Base-by-base conservation (phyloP, 2,797 vertebrate genomes). In the Cygnus olor region DNA sequence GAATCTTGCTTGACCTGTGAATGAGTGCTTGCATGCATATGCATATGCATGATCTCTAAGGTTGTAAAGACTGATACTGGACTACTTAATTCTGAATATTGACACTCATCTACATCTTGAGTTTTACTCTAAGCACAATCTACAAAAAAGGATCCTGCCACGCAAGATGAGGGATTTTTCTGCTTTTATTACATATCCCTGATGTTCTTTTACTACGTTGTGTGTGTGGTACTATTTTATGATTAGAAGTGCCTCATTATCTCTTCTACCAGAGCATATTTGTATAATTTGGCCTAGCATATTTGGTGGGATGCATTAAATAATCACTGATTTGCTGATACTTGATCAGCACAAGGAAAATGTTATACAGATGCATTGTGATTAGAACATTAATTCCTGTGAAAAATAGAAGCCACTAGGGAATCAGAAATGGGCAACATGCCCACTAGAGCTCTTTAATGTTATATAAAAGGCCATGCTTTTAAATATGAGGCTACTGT, bases 381-480 rank as follows among this genome's bases (percentile, higher is more conserved):
- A 92, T 80, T 82, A 64, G 36, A 85, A 40, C 65, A 83, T 72
- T 85, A 93, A 88, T 85, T 93, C 19, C 45, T 85, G 42, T 64
- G 71, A 82, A 89, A 73, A 95, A 54, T 7, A 90, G 74, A 89
- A 90, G 30, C 12, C 5, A 1, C 24, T 57, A 64, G 36, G 69
- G 42, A 89, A 80, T 87, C 66, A 70, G 40, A 91, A 85, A 80
- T 36, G n/a, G 69, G 73, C 42, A 88, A 32, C 25, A 30, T 81
- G 60, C 54, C 70, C 54, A 66, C 38, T 63, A n/a, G 54, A 71
- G 18, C 30, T 84, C n/a, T 60, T 24, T 64, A 42, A 61, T 72
- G 32, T 51, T 91, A 34, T 47, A 63, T 69, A 65, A 89, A 86
- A 93, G 16, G 19, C 32, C 27, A 2, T 36, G 27, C 70, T 89